Evolutionary conservation across 2,888 invertebrate genomes (phyloP).

Genomic region (Rapana venosa): DNA sequence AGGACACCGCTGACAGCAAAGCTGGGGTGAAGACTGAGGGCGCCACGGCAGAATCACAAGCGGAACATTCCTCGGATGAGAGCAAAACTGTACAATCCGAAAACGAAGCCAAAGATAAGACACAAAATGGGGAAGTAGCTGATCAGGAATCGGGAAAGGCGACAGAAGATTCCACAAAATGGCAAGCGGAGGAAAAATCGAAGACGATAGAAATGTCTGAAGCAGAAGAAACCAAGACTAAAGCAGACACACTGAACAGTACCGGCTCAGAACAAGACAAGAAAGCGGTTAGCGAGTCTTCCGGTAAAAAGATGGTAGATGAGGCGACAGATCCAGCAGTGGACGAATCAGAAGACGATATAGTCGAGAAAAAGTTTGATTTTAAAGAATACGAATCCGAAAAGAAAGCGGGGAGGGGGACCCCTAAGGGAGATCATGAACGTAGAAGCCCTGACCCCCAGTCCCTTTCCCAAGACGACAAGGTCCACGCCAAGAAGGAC

Average conservation of each 20-base stretch:
- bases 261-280: not conserved
- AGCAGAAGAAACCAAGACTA: not conserved
- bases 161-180: not conserved
- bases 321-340: not conserved
- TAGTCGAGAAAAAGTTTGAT: conserved; percentile 27
- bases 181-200: not conserved
- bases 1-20: not conserved
- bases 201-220: not conserved
- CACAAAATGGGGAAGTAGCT: not conserved
- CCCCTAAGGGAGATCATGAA: not conserved
- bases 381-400: conserved; percentile 28
- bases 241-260: not conserved
- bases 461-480: not conserved
- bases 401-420: conserved; percentile 13
- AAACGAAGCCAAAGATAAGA: not conserved
- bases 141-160: not conserved
- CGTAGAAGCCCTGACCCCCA: conserved; percentile 1
- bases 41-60: not conserved
- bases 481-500: conserved; percentile 6
- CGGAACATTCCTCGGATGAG: not conserved
- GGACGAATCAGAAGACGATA: conserved; percentile 14
- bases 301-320: not conserved
- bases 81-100: not conserved
- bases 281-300: not conserved
- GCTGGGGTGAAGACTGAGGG: not conserved